Conservation (phyloP, 2,888 invertebrate genomes). For the Eupithecia tripunctaria region DNA sequence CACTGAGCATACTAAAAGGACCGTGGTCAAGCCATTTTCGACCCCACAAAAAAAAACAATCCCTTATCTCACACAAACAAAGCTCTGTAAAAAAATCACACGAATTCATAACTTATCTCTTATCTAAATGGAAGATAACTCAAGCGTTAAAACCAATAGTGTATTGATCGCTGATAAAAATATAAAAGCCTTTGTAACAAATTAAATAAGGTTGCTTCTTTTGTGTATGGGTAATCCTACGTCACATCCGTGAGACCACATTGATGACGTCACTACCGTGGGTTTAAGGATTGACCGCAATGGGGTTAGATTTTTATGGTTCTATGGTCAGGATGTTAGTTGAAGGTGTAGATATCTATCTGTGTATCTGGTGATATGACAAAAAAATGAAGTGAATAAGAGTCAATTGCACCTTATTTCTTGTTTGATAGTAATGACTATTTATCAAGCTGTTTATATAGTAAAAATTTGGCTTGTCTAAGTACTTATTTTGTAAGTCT, state of each 20-base stretch:
- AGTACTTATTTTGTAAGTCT: too few relatives aligned
- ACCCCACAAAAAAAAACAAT: neutral
- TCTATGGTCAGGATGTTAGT: neutral
- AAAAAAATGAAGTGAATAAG: too few relatives aligned
- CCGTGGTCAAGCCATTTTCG: neutral
- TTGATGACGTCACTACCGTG: slow-evolving; percentile 43
- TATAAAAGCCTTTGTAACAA: slow-evolving; percentile 31
- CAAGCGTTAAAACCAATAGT: slow-evolving; percentile 37
- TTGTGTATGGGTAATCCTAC: slow-evolving; percentile 37
- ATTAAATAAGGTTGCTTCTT: slow-evolving; percentile 19
- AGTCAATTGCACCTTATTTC: too few relatives aligned
- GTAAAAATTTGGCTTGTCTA: too few relatives aligned
- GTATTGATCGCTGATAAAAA: slow-evolving; percentile 27
- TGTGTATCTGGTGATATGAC: neutral
- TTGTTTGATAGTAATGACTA: too few relatives aligned
- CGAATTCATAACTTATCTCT: slow-evolving; percentile 38
- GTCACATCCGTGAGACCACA: slow-evolving; percentile 41
- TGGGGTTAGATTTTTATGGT: neutral
- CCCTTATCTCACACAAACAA: slow-evolving; percentile 28
- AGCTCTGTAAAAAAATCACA: slow-evolving; percentile 23
- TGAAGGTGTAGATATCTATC: neutral
- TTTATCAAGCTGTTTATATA: too few relatives aligned
- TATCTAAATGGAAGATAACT: slow-evolving; percentile 37
- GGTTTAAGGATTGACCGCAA: slow-evolving; percentile 51
- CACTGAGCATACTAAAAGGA: too few relatives aligned